Conservation (phyloP, 1,140 invertebrate species). For the Bombus picipes region DNA sequence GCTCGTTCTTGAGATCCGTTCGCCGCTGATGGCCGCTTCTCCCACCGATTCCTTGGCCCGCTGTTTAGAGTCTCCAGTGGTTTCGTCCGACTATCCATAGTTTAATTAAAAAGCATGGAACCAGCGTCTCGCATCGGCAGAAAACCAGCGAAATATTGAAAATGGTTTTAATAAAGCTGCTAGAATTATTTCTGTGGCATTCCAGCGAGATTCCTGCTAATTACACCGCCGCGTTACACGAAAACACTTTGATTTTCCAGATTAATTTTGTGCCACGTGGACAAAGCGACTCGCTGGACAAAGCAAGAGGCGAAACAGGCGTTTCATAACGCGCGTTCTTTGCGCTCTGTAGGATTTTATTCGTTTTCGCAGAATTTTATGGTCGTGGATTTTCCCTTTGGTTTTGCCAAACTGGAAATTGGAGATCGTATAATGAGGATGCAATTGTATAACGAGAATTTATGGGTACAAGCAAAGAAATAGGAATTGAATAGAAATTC, state of each 20-base stretch:
- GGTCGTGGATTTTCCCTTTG: too few species aligned
- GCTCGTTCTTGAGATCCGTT: constrained; percentile 72
- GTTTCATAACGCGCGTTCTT: too few species aligned
- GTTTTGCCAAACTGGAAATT: too few species aligned
- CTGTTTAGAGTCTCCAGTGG: constrained; percentile 55
- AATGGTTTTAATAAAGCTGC: constrained; percentile 23
- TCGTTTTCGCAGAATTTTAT: too few species aligned
- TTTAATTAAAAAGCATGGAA: constrained; percentile 71
- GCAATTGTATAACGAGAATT: too few species aligned
- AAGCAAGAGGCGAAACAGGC: neutral
- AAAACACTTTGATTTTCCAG: neutral
- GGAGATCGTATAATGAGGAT: too few species aligned
- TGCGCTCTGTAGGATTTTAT: too few species aligned
- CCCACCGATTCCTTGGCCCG: constrained; percentile 38
- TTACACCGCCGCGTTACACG: neutral
- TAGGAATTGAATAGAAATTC: too few species aligned
- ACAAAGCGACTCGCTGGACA: neutral
- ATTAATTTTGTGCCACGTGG: neutral
- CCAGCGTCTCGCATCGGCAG: constrained; percentile 16
- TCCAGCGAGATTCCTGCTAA: neutral
- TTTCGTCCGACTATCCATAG: constrained; percentile 20
- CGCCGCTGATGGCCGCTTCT: constrained; percentile 51
- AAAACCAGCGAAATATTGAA: constrained; percentile 26
- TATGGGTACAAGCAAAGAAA: too few species aligned
- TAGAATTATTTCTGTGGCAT: constrained; percentile 11